Evolutionary conservation across 2,888 invertebrate genomes (phyloP).

Genomic region (Macaria liturata): DNA sequence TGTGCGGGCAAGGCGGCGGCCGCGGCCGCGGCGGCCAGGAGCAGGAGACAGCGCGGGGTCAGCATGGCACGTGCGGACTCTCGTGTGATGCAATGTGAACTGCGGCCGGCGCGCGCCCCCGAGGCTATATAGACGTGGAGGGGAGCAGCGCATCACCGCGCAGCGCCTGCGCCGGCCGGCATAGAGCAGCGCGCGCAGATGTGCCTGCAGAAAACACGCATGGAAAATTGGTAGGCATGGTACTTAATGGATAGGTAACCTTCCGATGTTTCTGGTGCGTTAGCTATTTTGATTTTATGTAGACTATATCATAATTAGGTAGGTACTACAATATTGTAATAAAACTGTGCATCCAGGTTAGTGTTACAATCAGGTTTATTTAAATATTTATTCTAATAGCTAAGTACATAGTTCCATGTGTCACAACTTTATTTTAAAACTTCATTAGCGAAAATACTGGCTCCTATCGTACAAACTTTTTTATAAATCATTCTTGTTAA

Average conservation of each 20-base stretch:
- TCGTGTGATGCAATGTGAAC: conserved; percentile 60
- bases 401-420: too few species aligned
- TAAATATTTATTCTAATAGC: too few species aligned
- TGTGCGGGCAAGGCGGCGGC: conserved; percentile 61
- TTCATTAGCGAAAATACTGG: conserved; percentile 6
- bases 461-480: conserved; percentile 10
- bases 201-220: conserved; percentile 17
- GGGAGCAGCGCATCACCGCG: conserved; percentile 67
- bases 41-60: conserved; percentile 62
- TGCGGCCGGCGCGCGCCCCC: conserved; percentile 62
- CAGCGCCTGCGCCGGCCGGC: conserved; percentile 49
- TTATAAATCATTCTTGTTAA: conserved; percentile 33
- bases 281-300: too few species aligned
- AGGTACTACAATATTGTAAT: too few species aligned
- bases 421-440: conserved; percentile 1
- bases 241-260: too few species aligned
- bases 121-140: conserved; percentile 72
- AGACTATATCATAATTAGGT: too few species aligned
- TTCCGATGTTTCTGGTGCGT: too few species aligned
- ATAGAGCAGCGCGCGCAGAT: conserved; percentile 45
- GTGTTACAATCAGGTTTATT: too few species aligned
- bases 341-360: too few species aligned
- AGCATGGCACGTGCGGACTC: conserved; percentile 63
- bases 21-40: conserved; percentile 58
- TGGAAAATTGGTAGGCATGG: not conserved